Evolutionary conservation across 2,113 vertebrate species (phyloP).

Genomic region (Papio anubis): DNA sequence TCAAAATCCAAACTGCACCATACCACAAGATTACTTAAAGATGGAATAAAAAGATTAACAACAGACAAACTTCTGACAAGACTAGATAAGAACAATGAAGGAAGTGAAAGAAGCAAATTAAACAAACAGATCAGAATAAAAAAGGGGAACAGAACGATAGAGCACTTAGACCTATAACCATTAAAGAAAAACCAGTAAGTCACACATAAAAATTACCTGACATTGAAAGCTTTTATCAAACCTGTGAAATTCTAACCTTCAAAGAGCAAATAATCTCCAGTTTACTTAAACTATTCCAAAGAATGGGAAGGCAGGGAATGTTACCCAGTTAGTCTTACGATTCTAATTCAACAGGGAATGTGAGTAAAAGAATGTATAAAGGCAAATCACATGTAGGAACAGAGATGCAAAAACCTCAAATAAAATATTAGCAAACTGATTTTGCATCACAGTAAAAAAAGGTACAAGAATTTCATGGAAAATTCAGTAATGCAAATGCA

Average conservation of each 20-base stretch:
- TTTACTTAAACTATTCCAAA: background rate
- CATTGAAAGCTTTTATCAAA: background rate
- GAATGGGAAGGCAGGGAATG: background rate
- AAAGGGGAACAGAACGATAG: background rate
- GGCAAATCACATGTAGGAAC: background rate
- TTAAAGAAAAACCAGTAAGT: background rate
- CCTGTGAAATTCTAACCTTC: background rate
- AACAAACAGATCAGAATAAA: background rate
- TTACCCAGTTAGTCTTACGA: background rate
- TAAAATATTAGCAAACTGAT: background rate
- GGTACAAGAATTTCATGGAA: background rate
- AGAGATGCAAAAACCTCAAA: background rate
- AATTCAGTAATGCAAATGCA: background rate
- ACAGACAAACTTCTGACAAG: background rate
- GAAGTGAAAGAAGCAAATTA: background rate
- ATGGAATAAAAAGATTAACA: background rate
- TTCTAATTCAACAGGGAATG: background rate
- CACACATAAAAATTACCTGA: background rate
- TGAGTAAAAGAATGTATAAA: background rate
- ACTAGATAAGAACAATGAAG: background rate
- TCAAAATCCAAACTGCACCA: background rate
- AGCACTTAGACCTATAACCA: background rate
- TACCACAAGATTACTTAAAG: background rate
- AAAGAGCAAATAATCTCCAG: background rate
- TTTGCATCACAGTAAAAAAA: background rate